phyloP scores from a whole-genome alignment of 23 tunicate genomes.

The Styela clava region DNA sequence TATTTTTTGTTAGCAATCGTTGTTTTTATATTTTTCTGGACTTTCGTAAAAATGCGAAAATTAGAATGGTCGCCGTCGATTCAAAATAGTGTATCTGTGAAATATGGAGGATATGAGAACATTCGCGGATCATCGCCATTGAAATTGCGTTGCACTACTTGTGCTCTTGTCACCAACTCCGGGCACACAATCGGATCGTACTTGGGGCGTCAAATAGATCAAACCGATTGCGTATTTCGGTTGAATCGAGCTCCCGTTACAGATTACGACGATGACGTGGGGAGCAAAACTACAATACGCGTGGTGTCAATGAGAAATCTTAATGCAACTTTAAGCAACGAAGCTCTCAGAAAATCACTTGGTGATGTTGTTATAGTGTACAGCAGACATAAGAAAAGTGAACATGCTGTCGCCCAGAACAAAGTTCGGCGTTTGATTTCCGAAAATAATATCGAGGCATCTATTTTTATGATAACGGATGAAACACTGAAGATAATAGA shows the following conservation, averaged over 20 bases:
- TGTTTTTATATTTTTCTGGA: too few relatives aligned
- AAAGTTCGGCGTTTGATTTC: background rate
- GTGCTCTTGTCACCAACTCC: constrained; percentile 19
- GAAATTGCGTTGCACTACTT: background rate
- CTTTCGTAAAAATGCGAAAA: background rate
- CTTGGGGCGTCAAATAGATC: constrained; percentile 24
- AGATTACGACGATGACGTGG: constrained; percentile 42
- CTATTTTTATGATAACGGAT: background rate
- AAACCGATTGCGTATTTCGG: constrained; percentile 43
- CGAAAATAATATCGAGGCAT: background rate
- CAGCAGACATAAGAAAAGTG: background rate
- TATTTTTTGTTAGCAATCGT: background rate
- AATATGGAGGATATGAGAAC: background rate
- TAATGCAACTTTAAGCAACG: background rate
- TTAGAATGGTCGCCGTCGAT: background rate
- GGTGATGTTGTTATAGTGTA: background rate
- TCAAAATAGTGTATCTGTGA: background rate
- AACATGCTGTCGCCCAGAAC: background rate
- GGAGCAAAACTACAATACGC: constrained; percentile 48
- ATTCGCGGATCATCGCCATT: background rate
- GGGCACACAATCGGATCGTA: constrained; percentile 8
- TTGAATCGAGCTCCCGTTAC: constrained; percentile 33
- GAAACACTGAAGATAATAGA: background rate
- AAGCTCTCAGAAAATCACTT: background rate
- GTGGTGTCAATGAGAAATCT: background rate